Evolutionary conservation across 2,113 vertebrate genomes (phyloP).

Genomic region (Elephas maximus): DNA sequence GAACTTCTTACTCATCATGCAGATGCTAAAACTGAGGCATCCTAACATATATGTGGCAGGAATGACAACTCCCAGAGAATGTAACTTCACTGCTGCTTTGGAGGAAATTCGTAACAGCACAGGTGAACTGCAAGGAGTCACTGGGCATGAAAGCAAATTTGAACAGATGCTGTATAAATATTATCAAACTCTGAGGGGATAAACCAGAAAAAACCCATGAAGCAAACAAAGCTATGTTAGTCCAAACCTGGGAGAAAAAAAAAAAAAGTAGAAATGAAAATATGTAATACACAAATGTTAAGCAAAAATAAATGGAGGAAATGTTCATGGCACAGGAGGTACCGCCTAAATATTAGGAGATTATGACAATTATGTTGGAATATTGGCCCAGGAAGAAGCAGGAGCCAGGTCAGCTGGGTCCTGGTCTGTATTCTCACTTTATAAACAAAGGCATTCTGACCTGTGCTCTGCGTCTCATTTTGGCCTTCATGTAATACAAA

Average conservation of each 20-base stretch:
- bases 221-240: slow-evolving; percentile 50
- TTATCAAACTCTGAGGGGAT: slow-evolving; percentile 18
- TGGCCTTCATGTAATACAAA: neutral
- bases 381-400: neutral
- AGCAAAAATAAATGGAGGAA: neutral
- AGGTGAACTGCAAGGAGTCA: slow-evolving; percentile 41
- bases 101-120: neutral
- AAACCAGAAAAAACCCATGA: slow-evolving; percentile 12
- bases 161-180: slow-evolving; percentile 69
- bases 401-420: neutral
- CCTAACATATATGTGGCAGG: neutral
- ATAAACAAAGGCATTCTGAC: neutral
- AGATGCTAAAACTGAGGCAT: neutral
- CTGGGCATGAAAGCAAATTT: slow-evolving; percentile 49
- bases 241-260: neutral
- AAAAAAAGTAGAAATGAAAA: neutral
- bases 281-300: neutral
- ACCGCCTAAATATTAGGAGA: neutral
- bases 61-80: neutral
- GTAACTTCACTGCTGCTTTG: slow-evolving; percentile 16
- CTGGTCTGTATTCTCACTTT: neutral
- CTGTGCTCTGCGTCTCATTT: neutral
- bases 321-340: neutral
- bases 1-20: neutral
- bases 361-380: neutral